phyloP scores from a whole-genome alignment of 2,797 vertebrate genomes.

The Trachurus trachurus region DNA sequence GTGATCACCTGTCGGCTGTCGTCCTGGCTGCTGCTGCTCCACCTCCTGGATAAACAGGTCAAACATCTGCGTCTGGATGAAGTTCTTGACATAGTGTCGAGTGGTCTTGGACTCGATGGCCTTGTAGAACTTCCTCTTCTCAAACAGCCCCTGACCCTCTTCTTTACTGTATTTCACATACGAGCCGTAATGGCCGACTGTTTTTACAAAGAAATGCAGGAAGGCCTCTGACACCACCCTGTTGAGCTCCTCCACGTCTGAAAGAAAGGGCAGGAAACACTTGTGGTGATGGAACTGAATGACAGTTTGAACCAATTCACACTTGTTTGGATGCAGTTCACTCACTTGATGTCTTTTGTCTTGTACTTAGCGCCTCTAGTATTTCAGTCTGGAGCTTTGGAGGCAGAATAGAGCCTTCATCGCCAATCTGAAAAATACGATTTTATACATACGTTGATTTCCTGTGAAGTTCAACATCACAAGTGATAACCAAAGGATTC shows the following conservation, averaged over 20 bases:
- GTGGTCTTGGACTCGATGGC: constrained; percentile 87
- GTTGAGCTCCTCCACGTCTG: constrained; percentile 92
- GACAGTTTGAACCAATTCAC: background rate
- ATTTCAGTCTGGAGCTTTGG: constrained; percentile 91
- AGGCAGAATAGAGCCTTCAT: constrained; percentile 92
- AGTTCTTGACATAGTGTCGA: constrained; percentile 91
- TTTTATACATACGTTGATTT: background rate
- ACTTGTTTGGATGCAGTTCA: background rate
- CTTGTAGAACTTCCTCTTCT: constrained; percentile 90
- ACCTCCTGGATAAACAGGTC: constrained; percentile 95
- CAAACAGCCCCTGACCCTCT: constrained; percentile 79
- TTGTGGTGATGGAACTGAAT: background rate
- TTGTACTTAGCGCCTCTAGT: constrained; percentile 80
- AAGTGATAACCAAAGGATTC: background rate
- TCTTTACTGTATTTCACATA: constrained; percentile 79
- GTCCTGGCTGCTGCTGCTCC: constrained; percentile 88
- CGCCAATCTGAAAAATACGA: constrained; percentile 86
- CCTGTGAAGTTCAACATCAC: background rate
- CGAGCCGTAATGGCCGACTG: constrained; percentile 89
- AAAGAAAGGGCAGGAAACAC: background rate
- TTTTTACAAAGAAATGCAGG: constrained; percentile 92
- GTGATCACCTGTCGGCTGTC: constrained; percentile 86
- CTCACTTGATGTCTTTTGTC: constrained; percentile 77
- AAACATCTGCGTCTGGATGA: constrained; percentile 95
- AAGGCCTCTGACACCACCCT: constrained; percentile 91